Evolutionary conservation across 2,797 vertebrate genomes (phyloP).

Genomic region (Pipistrellus pygmaeus): DNA sequence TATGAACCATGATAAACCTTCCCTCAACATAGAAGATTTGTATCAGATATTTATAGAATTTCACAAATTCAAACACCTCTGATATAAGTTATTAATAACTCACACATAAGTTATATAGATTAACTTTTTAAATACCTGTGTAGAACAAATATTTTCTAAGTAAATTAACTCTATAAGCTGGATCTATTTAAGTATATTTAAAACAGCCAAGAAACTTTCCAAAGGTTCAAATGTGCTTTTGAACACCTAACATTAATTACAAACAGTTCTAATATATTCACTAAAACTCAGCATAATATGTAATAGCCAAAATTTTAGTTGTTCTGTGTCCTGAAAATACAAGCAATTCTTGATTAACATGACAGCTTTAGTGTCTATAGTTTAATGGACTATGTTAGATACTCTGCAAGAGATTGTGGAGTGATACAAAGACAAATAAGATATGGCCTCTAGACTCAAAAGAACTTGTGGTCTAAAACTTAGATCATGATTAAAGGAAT

Average conservation of each 20-base stretch:
- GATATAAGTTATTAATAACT: conserved; percentile 9
- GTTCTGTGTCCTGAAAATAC: conserved; percentile 17
- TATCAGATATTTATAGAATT: conserved; percentile 7
- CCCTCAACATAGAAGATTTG: background rate
- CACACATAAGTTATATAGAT: background rate
- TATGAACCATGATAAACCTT: background rate
- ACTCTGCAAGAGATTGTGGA: background rate
- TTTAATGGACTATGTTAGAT: background rate
- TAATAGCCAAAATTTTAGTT: background rate
- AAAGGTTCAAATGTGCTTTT: background rate
- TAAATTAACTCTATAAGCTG: background rate
- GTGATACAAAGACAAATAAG: conserved; percentile 1
- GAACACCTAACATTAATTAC: background rate
- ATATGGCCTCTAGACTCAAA: background rate
- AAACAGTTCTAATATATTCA: conserved; percentile 2
- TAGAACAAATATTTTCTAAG: conserved; percentile 30
- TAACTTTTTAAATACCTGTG: background rate
- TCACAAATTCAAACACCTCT: background rate
- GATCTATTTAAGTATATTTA: conserved; percentile 2
- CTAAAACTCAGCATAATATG: background rate
- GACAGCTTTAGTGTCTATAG: background rate
- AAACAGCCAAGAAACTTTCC: background rate
- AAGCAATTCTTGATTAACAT: background rate
- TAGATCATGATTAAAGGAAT: background rate
- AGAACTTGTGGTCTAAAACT: background rate